Evolutionary conservation across 2,888 invertebrate genomes (phyloP).

Genomic region (Rapana venosa): DNA sequence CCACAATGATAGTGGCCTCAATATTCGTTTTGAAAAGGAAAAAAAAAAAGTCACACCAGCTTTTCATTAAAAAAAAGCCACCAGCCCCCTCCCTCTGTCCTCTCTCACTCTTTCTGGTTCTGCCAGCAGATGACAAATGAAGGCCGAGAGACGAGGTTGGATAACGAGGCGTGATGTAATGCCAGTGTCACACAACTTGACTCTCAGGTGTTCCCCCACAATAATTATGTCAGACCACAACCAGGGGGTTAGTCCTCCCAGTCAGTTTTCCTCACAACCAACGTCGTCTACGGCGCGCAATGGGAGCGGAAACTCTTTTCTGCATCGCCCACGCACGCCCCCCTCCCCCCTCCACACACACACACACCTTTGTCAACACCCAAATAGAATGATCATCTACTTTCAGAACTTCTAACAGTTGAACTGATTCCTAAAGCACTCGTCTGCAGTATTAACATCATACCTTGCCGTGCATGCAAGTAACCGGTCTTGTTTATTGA

Average conservation of each 20-base stretch:
- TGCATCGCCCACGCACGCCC: no score
- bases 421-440: not conserved
- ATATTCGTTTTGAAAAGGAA: not conserved
- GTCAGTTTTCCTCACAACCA: not conserved
- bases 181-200: not conserved
- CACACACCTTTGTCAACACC: not conserved
- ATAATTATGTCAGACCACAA: not conserved
- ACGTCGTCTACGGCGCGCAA: not conserved
- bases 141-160: not conserved
- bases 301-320: not conserved
- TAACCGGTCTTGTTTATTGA: no score
- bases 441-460: not conserved
- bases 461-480: no score
- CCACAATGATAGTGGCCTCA: not conserved
- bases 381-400: not conserved
- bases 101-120: not conserved
- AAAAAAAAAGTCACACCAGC: not conserved
- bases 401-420: not conserved
- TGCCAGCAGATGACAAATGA: not conserved
- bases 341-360: not conserved
- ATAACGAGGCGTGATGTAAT: constrained; percentile 15
- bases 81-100: not conserved
- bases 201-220: not conserved
- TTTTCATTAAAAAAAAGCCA: not conserved
- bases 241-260: not conserved